Evolutionary conservation across 1,140 invertebrate genomes (phyloP), one percentile per base, ranked within the genome.

Genomic region (Aphelenchoides avenae): DNA sequence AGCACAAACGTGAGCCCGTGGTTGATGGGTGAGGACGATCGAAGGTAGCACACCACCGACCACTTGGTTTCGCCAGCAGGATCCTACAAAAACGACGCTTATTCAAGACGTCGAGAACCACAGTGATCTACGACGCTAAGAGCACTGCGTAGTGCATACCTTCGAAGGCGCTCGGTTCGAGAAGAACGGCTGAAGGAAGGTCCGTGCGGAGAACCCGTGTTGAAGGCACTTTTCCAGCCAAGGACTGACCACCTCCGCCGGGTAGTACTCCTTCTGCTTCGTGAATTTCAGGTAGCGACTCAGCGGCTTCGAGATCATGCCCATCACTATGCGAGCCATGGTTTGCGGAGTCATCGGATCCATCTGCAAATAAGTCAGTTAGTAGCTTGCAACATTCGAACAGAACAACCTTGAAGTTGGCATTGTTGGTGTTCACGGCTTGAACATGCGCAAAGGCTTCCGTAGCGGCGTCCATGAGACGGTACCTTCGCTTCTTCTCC

Each of bases 1-100:
- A 68, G 39, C 18, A 68, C 58, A 51, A 71, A 68, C 33, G 47
- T 39, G 20, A 52, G 18, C 9, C 68, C 68, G 43, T 71, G 68
- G 31, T 50, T 40, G 15, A 68, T 33, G 6, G 47, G 30, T n/a
- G 33, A 31, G 13, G 65, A 71, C 29, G 61, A 58, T 22, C 42
- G 47, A 26, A 26, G n/a, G 29, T 65, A 36, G 29, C 52, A 68
- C 5, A 68, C n/a, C 39, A 68, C 51, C 36, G 68, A 51, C 65
- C 65, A 68, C 52, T 71, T 68, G 20, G 65, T 66, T 41, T 71
- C 58, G 18, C 42, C 24, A 4, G 56, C 31, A 9, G 26, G 36
- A 9, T 68, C 40, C 46, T 60, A 27, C 18, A 46, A 58, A 30
- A 54, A n/a, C 11, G 20, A n/a, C 26, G 31, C 15, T 42, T 9